Conservation (phyloP, 1,140 invertebrate genomes). For the Dryas iulia region DNA sequence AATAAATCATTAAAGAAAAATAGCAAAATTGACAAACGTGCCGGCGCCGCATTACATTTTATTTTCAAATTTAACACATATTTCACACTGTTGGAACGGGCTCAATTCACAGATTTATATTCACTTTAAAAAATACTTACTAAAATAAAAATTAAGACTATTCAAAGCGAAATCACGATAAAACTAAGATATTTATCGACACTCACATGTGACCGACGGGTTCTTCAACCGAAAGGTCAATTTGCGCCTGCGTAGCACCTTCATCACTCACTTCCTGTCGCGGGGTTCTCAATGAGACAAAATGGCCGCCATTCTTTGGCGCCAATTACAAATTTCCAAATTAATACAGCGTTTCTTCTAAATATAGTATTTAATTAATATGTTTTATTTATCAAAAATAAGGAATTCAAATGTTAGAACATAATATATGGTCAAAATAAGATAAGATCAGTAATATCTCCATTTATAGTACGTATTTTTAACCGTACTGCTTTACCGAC, state of each 20-base stretch:
- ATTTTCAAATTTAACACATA: conserved; percentile 65
- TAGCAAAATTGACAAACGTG: conserved; percentile 75
- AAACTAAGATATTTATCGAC: conserved; percentile 80
- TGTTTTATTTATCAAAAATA: background rate
- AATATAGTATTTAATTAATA: background rate
- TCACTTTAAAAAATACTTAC: conserved; percentile 78
- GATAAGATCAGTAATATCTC: background rate
- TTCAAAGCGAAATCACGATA: conserved; percentile 68
- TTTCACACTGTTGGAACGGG: conserved; percentile 54
- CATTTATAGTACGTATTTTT: background rate
- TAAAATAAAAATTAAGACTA: conserved; percentile 68
- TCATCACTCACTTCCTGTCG: conserved; percentile 79
- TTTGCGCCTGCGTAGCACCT: conserved; percentile 81
- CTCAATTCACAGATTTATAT: conserved; percentile 66
- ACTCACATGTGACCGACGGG: conserved; percentile 81
- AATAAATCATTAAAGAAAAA: conserved; percentile 59
- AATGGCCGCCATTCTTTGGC: conserved; percentile 55
- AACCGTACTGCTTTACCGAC: conserved; percentile 40
- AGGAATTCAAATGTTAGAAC: background rate
- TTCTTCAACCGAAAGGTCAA: conserved; percentile 81
- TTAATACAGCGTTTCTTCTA: background rate
- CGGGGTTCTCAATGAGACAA: conserved; percentile 74
- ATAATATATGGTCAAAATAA: background rate
- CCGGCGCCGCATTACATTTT: conserved; percentile 66
- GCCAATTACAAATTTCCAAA: conserved; percentile 46